Conservation (phyloP, 2,888 invertebrate genomes). For the Pomacea canaliculata region DNA sequence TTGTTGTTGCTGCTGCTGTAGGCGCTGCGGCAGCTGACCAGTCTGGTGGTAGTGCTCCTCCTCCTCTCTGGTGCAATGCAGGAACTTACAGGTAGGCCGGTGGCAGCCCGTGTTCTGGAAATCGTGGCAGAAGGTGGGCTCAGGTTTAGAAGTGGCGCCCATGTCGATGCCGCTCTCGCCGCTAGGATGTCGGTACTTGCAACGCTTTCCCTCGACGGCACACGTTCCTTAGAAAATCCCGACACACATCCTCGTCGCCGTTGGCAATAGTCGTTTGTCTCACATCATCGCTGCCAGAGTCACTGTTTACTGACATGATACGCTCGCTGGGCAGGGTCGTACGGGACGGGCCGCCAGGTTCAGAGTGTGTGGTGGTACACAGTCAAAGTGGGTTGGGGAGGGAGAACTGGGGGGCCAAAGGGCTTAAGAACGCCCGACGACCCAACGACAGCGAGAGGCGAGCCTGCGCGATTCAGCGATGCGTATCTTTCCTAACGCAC, state of each 20-base stretch:
- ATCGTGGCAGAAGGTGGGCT: constrained; percentile 74
- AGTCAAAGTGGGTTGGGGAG: no score
- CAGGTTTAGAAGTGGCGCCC: constrained; percentile 39
- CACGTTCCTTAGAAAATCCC: constrained; percentile 76
- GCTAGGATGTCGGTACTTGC: constrained; percentile 74
- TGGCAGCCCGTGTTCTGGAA: constrained; percentile 82
- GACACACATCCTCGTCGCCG: constrained; percentile 73
- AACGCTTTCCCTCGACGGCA: constrained; percentile 76
- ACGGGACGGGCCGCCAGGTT: no score
- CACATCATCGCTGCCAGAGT: constrained; percentile 52
- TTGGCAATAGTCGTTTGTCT: constrained; percentile 8
- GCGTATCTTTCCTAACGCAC: no score
- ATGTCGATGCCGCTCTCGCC: constrained; percentile 51
- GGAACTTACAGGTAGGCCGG: constrained; percentile 81
- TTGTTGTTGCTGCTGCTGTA: constrained; percentile 64
- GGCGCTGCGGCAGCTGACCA: constrained; percentile 77
- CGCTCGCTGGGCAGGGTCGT: not conserved
- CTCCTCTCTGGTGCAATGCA: constrained; percentile 82
- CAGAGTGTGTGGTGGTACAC: no score
- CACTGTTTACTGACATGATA: constrained; percentile 60
- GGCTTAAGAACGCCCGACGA: no score
- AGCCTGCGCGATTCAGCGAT: no score
- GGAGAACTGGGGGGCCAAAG: no score
- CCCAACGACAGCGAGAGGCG: no score
- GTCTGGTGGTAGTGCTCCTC: constrained; percentile 80